Percentiles rank a stretch among this genome's conserved stretches.
phyloP scores from a whole-genome alignment of 2,113 vertebrate species.

The Platanista minor region DNA sequence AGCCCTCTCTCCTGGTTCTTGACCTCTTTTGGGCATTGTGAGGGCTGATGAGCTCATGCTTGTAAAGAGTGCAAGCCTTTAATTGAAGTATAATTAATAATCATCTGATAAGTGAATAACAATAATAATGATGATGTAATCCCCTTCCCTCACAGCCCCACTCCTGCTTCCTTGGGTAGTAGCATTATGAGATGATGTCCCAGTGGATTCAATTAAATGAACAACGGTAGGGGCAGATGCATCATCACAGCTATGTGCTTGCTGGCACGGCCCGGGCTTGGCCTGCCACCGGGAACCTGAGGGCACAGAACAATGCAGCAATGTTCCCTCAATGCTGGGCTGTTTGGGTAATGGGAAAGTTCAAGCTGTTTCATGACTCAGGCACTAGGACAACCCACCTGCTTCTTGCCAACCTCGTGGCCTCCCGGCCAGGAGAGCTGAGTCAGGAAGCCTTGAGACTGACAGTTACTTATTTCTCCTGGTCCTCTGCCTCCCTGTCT shows the following conservation, averaged over 20 bases:
- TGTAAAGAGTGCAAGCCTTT: conserved; percentile 62
- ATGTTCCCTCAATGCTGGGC: not conserved
- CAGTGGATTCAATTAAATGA: not conserved
- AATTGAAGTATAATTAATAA: conserved; percentile 71
- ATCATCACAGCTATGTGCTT: not conserved
- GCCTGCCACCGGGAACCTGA: not conserved
- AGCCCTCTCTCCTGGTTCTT: conserved; percentile 7
- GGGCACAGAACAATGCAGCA: conserved; percentile 13
- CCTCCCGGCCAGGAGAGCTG: not conserved
- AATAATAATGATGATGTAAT: conserved; percentile 60
- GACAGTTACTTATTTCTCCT: not conserved
- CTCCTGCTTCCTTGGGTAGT: not conserved
- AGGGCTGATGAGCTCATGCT: conserved; percentile 68
- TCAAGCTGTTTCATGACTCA: conserved; percentile 16
- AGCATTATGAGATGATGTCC: not conserved
- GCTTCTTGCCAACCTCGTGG: not conserved
- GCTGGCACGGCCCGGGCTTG: not conserved
- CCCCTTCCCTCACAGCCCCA: not conserved
- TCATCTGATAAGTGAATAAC: conserved; percentile 68
- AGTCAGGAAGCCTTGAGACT: not conserved
- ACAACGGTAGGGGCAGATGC: not conserved
- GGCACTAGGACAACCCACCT: not conserved
- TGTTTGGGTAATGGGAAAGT: conserved; percentile 24
- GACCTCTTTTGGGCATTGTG: conserved; percentile 63
- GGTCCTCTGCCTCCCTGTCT: not conserved